A percentile compares a stretch with the other conserved stretches of the same genome.
Conservation (phyloP, 2,113 vertebrate genomes). For the Sturnus vulgaris region DNA sequence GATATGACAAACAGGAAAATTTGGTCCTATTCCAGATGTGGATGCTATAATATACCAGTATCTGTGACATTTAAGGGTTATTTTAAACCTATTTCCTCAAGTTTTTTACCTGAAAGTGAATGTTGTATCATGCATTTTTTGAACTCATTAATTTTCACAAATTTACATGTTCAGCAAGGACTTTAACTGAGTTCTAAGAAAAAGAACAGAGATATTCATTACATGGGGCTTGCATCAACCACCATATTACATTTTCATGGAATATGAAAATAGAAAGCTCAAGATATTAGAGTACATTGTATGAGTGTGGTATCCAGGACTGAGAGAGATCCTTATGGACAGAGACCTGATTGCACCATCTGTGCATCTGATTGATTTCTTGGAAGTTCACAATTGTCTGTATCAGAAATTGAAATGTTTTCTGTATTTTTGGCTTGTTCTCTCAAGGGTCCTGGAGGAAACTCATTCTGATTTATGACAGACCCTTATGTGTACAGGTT, state of each 20-base stretch:
- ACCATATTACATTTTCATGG: background rate
- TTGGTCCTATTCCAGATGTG: background rate
- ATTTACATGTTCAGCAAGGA: background rate
- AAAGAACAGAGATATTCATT: background rate
- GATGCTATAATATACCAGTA: background rate
- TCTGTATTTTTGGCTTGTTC: background rate
- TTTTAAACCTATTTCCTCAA: background rate
- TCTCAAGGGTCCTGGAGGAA: background rate
- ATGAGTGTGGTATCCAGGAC: background rate
- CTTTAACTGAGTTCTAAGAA: background rate
- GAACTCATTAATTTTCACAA: background rate
- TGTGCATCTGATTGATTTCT: background rate
- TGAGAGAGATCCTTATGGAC: background rate
- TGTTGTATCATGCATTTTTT: background rate
- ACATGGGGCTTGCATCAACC: background rate
- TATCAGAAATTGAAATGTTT: background rate
- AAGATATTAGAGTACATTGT: background rate
- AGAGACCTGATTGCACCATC: background rate
- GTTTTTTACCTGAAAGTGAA: background rate
- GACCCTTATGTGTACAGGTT: background rate
- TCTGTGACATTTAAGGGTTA: background rate
- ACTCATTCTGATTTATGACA: background rate
- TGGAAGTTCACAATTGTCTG: background rate
- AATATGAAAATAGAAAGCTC: background rate
- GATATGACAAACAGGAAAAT: background rate